Evolutionary conservation across 2,113 vertebrate genomes (phyloP), one percentile per base, ranked within the genome.

Genomic region (Hippopotamus amphibius): DNA sequence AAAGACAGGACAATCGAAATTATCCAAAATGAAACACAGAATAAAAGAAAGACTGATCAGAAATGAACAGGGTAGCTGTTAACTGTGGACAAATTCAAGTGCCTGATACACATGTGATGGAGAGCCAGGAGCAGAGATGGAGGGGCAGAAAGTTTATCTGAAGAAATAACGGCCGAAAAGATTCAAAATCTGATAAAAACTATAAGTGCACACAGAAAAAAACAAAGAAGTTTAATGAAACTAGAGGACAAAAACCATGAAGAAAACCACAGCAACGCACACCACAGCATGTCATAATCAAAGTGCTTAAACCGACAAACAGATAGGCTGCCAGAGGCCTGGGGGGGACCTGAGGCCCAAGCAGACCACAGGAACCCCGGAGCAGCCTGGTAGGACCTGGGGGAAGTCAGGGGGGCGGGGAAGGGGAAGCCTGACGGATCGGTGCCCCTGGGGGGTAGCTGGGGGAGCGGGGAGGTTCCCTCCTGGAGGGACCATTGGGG

Each of bases 191-290:
- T 41, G 63, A 79, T 59, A 26, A 63, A 50, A 53, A 76, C 11
- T 22, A 55, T 57, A 87, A 59, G 68, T 24, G 46, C 48, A 79
- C 28, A 68, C 61, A 37, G 72, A 57, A 57, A 6, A 57, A 57
- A 57, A 57, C n/a, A 81, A 77, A 79, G 30, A 79, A 87, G 22
- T 48, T 37, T 59, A 37, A 79, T 59, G 83, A 77, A 86, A 68
- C 15, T 7, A 16, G 41, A 85, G 46, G 69, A 86, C n/a, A 68
- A 61, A 24, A 68, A 48, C 41, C 22, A 41, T 0, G 11, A 50
- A 48, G 41, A 61, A 71, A 80, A 69, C 30, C 17, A 30, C 41
- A 80, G 6, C 41, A 28, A 41, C 17, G 41, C 41, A 69, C 30
- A 16, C 5, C 41, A 28, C 1, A 79, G 22, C 6, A 37, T 3